Evolutionary conservation across 1,140 invertebrate species (phyloP).

Genomic region (Heliothis virescens): DNA sequence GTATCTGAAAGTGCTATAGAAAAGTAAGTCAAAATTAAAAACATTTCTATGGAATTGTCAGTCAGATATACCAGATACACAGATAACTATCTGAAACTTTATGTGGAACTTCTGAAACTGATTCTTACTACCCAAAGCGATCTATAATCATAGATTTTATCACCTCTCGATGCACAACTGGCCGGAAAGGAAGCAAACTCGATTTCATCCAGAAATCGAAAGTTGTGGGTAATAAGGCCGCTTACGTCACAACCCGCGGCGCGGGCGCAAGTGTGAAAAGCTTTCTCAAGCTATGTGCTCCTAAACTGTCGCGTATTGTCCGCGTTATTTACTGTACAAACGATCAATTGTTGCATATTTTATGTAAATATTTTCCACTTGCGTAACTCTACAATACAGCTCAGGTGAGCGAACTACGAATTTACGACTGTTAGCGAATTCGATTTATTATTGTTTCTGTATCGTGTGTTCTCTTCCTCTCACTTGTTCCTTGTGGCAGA

Average conservation of each 20-base stretch:
- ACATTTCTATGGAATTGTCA: no score
- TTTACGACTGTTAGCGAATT: background rate
- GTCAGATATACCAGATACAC: no score
- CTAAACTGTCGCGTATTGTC: slow-evolving; percentile 26
- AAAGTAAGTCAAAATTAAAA: no score
- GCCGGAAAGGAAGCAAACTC: slow-evolving; percentile 62
- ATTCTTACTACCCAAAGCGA: no score
- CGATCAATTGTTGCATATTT: slow-evolving; percentile 40
- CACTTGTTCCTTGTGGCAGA: background rate
- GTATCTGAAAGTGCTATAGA: no score
- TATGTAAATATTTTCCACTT: slow-evolving; percentile 25
- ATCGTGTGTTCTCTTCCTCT: background rate
- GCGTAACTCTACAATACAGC: background rate
- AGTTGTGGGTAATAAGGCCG: slow-evolving; percentile 61
- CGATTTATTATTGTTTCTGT: background rate
- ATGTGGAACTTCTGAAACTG: no score
- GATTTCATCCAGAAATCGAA: slow-evolving; percentile 80
- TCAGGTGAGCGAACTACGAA: slow-evolving; percentile 20
- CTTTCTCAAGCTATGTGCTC: slow-evolving; percentile 42
- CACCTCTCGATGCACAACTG: background rate
- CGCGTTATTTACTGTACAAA: slow-evolving; percentile 31
- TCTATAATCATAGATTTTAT: no score
- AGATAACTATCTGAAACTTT: no score
- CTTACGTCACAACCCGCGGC: slow-evolving; percentile 63
- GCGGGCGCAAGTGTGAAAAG: slow-evolving; percentile 38